These are phyloP conservation scores for Nemotelus nigrinus DNA, from an alignment of 2,888 invertebrate genomes.

Conservation along the genomic window DNA sequence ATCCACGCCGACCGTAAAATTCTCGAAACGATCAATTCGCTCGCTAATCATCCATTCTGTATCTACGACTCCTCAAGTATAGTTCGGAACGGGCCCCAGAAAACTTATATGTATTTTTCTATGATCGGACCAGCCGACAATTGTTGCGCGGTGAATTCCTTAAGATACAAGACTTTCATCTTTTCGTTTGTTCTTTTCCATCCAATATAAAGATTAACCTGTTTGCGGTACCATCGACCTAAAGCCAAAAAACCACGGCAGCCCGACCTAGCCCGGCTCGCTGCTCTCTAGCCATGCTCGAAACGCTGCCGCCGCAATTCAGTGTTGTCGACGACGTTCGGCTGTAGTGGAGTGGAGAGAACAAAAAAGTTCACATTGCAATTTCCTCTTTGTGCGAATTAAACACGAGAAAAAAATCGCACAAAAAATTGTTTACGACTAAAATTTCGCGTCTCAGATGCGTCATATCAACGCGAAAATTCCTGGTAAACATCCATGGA, in stretches of 20 bases:
- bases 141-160: not conserved
- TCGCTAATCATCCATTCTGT: constrained; percentile 12
- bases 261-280: not conserved
- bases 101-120: too few species aligned
- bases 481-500: constrained; percentile 24
- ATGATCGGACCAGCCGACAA: too few species aligned
- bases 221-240: not conserved
- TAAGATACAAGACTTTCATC: not conserved
- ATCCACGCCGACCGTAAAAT: not conserved
- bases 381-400: constrained; percentile 42
- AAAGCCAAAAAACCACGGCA: too few species aligned
- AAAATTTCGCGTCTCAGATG: constrained; percentile 40
- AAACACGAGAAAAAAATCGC: constrained; percentile 17
- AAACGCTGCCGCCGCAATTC: not conserved
- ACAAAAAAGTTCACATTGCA: constrained; percentile 34
- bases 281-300: not conserved
- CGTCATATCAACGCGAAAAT: constrained; percentile 39
- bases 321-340: not conserved
- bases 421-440: constrained; percentile 41
- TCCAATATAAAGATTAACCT: not conserved
- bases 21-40: not conserved
- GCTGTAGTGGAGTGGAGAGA: too few species aligned
- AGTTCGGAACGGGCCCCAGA: too few species aligned
- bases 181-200: not conserved
- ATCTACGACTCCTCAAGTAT: not conserved